Base-by-base conservation (phyloP, 2,797 vertebrate genomes). In the Myripristis murdjan region DNA sequence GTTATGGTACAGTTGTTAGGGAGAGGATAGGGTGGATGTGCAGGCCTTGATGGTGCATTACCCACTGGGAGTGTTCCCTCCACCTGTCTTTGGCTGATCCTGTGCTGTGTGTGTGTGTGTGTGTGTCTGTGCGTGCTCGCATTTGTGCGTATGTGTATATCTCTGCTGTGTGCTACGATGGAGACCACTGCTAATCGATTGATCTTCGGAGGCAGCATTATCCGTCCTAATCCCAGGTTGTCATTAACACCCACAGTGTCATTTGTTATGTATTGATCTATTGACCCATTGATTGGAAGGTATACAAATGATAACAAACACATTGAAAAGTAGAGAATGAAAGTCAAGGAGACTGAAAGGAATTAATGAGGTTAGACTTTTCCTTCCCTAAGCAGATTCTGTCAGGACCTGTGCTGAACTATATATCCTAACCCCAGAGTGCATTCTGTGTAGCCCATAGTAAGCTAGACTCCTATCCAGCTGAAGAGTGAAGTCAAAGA, bases 221-320 rank as follows among this genome's bases (percentile, higher is more conserved):
- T 93, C 88, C 77, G 65, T 92, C 88, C 90, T 94, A 93, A 95
- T 94, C 91, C 91, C 85, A 47, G 68, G 51, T 84, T 91, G 91
- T 91, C 92, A 91, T 94, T 95, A 94, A 92, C 90, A 90, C 90
- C 81, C 82, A 77, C 87, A 82, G 78, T 91, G 87, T 87, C 89
- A 91, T 95, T 94, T 94, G 93, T 92, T 91, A 91, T 80, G 77
- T 85, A 94, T 94, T 82, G 93, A 94, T 83, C 54, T 84, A 95
- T 93, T 91, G 93, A 94, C 81, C 87, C 88, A 93, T 94, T 77
- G 91, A 92, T 77, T 49, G 58, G 57, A 79, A 62, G 84, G 89
- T 90, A 92, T 91, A 92, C 82, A 92, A 91, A 93, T 92, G 87
- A 91, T 91, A 91, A 90, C 83, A 86, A 86, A 90, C 82, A 87